Evolutionary conservation across 2,113 vertebrate species (phyloP).

Genomic region (Neopipo cinnamomea): DNA sequence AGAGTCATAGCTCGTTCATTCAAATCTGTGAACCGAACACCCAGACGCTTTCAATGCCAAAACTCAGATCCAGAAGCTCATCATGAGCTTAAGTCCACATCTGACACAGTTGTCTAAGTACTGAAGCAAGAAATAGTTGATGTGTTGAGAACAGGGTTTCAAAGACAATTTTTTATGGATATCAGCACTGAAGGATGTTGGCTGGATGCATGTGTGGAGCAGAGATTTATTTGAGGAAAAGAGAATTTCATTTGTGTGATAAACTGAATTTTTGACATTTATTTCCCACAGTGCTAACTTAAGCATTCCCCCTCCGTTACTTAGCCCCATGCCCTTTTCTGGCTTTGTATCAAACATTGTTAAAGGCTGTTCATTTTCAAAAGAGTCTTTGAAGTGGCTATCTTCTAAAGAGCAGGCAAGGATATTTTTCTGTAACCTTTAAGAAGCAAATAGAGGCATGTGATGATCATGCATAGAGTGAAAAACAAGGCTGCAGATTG

Average conservation of each 20-base stretch:
- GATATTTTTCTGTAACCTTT: constrained; percentile 58
- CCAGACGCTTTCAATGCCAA: neutral
- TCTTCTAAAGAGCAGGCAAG: constrained; percentile 61
- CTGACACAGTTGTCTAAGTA: neutral
- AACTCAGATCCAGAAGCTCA: neutral
- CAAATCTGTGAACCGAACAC: neutral
- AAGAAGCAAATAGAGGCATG: neutral
- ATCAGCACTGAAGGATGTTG: neutral
- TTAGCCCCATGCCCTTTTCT: constrained; percentile 36
- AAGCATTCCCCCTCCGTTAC: neutral
- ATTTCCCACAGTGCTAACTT: constrained; percentile 20
- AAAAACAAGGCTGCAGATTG: neutral
- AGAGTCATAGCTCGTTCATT: neutral
- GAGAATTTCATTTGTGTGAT: neutral
- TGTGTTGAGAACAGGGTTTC: neutral
- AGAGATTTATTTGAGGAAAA: neutral
- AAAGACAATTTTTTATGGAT: neutral
- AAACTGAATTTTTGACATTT: constrained; percentile 26
- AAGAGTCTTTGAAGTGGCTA: constrained; percentile 60
- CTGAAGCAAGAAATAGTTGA: neutral
- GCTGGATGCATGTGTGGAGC: neutral
- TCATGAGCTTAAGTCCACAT: neutral
- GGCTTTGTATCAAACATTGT: constrained; percentile 45
- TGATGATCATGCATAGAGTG: neutral
- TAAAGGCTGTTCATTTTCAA: constrained; percentile 52